Conservation (phyloP, 37 sponge, comb jelly and placozoan genomes). For the Lycopodina hypogea region DNA sequence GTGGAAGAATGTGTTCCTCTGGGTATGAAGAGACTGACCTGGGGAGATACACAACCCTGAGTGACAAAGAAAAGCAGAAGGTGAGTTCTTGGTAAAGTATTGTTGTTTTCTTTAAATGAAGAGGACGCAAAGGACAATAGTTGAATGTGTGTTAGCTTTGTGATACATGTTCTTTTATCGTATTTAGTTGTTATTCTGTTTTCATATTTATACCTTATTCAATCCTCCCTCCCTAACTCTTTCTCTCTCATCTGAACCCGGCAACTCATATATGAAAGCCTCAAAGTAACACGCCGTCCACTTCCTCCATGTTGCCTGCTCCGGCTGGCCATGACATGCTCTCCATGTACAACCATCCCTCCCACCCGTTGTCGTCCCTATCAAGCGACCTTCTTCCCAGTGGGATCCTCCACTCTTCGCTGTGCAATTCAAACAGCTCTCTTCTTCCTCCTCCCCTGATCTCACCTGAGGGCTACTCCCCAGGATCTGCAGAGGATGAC, state of each 20-base stretch:
- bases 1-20: slow-evolving; percentile 78
- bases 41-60: not conserved
- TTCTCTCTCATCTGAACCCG: no score
- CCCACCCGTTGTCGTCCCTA: not conserved
- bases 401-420: slow-evolving; percentile 1
- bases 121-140: no score
- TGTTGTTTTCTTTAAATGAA: no score
- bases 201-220: no score
- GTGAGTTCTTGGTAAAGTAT: no score
- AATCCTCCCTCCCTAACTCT: no score
- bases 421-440: not conserved
- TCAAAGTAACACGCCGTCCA: no score
- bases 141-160: no score
- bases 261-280: no score
- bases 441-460: slow-evolving; percentile 17
- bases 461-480: not conserved
- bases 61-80: no score
- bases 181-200: no score
- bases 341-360: slow-evolving; percentile 9
- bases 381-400: not conserved
- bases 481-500: not conserved
- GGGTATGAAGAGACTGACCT: slow-evolving; percentile 98
- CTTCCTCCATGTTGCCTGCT: not conserved
- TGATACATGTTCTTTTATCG: no score
- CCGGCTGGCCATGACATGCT: not conserved